Evolutionary conservation across 2,888 invertebrate species (phyloP).

Genomic region (Apocheima hispidaria): DNA sequence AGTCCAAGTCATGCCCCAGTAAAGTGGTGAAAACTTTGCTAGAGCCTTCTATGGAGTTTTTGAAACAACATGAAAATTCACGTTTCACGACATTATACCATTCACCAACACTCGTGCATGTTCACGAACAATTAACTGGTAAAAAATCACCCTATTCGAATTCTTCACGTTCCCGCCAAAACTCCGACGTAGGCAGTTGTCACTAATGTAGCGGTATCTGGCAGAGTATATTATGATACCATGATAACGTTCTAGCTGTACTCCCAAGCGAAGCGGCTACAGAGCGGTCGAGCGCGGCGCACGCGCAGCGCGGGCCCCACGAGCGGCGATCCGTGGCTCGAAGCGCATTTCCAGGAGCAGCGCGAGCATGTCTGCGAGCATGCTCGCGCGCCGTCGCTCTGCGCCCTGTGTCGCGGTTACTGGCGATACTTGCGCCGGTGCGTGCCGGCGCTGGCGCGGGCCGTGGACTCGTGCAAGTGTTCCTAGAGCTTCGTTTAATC

Average conservation of each 20-base stretch:
- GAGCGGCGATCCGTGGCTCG: conserved; percentile 30
- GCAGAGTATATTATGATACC: too few relatives aligned
- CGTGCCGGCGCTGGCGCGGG: conserved; percentile 35
- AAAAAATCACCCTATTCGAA: too few relatives aligned
- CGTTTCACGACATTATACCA: too few relatives aligned
- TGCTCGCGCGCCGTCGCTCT: conserved; percentile 50
- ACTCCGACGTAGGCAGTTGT: too few relatives aligned
- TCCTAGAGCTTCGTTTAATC: conserved; percentile 14
- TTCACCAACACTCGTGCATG: too few relatives aligned
- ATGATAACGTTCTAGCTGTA: conserved; percentile 57
- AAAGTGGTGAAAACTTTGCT: too few relatives aligned
- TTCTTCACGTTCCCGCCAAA: too few relatives aligned
- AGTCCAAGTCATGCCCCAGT: too few relatives aligned
- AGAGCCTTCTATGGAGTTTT: too few relatives aligned
- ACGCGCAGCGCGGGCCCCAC: conserved; percentile 41
- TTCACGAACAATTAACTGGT: too few relatives aligned
- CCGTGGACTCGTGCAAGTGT: conserved; percentile 20
- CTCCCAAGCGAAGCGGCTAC: conserved; percentile 66
- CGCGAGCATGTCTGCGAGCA: conserved; percentile 18
- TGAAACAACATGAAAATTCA: too few relatives aligned
- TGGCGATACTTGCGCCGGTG: conserved; percentile 65
- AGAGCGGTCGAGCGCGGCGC: conserved; percentile 41
- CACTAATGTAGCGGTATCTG: too few relatives aligned
- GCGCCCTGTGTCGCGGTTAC: conserved; percentile 67
- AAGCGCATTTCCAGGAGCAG: conserved; percentile 24